Evolutionary conservation across 1,140 invertebrate species (phyloP).

Genomic region (Drosophila tani): DNA sequence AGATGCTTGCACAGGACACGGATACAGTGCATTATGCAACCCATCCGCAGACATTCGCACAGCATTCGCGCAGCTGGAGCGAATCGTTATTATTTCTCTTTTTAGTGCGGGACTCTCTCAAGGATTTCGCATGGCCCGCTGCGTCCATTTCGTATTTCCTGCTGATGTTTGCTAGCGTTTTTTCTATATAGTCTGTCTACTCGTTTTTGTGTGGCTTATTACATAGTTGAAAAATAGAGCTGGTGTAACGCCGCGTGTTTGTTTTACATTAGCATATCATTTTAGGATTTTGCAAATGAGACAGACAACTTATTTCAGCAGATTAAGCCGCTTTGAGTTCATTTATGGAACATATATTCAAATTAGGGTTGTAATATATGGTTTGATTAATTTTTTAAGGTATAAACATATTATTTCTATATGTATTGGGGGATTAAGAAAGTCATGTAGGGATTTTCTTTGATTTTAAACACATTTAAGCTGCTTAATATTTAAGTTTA

Average conservation of each 20-base stretch:
- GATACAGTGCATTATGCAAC: constrained; percentile 11
- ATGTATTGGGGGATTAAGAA: no score
- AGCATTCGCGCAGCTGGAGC: constrained; percentile 26
- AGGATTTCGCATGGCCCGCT: constrained; percentile 32
- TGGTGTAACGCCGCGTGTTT: neutral
- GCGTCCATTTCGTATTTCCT: constrained; percentile 36
- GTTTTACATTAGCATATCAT: neutral
- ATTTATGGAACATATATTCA: neutral
- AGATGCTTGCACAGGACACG: constrained; percentile 23
- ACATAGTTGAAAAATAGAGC: neutral
- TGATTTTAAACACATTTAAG: neutral
- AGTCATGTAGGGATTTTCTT: neutral
- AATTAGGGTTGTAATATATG: neutral
- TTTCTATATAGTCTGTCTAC: neutral
- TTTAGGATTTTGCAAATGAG: constrained; percentile 1
- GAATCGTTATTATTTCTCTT: constrained; percentile 38
- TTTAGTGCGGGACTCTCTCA: constrained; percentile 24
- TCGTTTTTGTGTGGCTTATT: constrained; percentile 9
- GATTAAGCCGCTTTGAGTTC: neutral
- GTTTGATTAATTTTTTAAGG: no score
- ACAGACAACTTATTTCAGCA: neutral
- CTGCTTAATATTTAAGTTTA: no score
- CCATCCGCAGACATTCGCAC: constrained; percentile 1
- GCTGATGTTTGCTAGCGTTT: neutral
- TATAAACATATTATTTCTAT: no score